Conservation (phyloP, 1,140 invertebrate species). For the Drosophila takahashii region DNA sequence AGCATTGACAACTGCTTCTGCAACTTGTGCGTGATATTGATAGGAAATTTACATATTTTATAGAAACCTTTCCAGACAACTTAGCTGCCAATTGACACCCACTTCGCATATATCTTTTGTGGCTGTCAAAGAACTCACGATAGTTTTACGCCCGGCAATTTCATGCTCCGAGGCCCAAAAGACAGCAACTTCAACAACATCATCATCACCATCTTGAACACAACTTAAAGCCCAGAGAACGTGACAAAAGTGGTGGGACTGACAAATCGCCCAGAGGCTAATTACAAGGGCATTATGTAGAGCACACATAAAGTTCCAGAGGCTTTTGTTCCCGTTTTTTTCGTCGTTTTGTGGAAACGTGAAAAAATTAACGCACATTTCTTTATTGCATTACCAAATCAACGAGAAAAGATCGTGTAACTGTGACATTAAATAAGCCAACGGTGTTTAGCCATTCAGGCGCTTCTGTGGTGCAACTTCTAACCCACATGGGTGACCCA, state of each 20-base stretch:
- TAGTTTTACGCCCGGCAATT: slow-evolving; percentile 29
- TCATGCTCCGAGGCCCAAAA: slow-evolving; percentile 27
- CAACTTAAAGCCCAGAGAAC: slow-evolving; percentile 20
- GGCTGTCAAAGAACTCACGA: slow-evolving; percentile 53
- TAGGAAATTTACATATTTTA: slow-evolving; percentile 9
- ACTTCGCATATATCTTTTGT: slow-evolving; percentile 45
- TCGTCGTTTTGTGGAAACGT: background rate
- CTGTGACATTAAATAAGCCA: slow-evolving; percentile 55
- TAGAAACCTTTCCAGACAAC: slow-evolving; percentile 2
- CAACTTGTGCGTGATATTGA: slow-evolving; percentile 15
- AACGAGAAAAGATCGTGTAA: slow-evolving; percentile 22
- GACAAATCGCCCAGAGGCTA: slow-evolving; percentile 55
- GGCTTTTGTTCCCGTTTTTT: background rate
- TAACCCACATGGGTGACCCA: slow-evolving; percentile 52
- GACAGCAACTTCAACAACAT: slow-evolving; percentile 30
- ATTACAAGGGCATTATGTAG: slow-evolving; percentile 66
- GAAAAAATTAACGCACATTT: slow-evolving; percentile 23
- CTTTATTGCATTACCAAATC: slow-evolving; percentile 36
- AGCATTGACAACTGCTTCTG: slow-evolving; percentile 21
- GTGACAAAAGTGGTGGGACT: slow-evolving; percentile 42
- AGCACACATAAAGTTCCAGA: slow-evolving; percentile 63
- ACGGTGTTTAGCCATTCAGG: slow-evolving; percentile 41
- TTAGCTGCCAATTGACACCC: slow-evolving; percentile 31
- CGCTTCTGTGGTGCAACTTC: slow-evolving; percentile 40
- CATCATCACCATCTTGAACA: slow-evolving; percentile 19